Percentiles rank a stretch among this genome's conserved stretches.
Evolutionary conservation across 2,113 vertebrate genomes (phyloP).

Genomic region (Canis aureus): DNA sequence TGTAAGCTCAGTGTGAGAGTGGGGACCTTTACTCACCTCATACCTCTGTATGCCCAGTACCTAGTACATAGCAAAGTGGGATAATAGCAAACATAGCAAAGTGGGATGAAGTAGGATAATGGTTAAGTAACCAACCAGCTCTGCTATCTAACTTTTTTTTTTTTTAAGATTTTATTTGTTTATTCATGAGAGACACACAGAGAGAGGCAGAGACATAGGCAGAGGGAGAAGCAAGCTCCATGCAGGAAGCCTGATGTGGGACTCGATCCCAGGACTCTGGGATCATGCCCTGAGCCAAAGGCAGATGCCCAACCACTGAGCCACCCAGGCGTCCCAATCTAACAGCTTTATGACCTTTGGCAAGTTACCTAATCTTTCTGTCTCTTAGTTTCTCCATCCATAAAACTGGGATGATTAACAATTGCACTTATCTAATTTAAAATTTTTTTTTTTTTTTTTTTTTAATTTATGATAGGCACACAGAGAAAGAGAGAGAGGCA

Average conservation of each 20-base stretch:
- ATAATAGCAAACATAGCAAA: not conserved
- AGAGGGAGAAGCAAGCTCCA: no score
- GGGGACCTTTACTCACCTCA: not conserved
- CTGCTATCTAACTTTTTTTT: not conserved
- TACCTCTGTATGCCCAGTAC: not conserved
- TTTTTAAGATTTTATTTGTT: no score
- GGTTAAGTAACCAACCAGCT: not conserved
- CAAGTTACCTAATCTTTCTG: not conserved
- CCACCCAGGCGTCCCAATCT: no score
- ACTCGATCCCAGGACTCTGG: no score
- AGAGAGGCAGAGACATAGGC: no score
- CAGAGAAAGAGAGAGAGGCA: no score
- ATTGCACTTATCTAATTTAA: not conserved
- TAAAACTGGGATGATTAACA: not conserved
- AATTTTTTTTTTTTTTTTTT: no score
- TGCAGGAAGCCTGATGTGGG: no score
- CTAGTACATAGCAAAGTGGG: not conserved
- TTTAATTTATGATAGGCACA: no score
- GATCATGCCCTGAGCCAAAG: no score
- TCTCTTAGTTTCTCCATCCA: not conserved
- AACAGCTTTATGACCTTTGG: not conserved
- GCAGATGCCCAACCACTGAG: no score
- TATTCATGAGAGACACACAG: no score
- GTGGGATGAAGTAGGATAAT: not conserved
- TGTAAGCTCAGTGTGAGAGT: not conserved